These are phyloP conservation scores for Porites lutea DNA, from an alignment of 64 coral and sea anemone species.

Conservation along the genomic window DNA sequence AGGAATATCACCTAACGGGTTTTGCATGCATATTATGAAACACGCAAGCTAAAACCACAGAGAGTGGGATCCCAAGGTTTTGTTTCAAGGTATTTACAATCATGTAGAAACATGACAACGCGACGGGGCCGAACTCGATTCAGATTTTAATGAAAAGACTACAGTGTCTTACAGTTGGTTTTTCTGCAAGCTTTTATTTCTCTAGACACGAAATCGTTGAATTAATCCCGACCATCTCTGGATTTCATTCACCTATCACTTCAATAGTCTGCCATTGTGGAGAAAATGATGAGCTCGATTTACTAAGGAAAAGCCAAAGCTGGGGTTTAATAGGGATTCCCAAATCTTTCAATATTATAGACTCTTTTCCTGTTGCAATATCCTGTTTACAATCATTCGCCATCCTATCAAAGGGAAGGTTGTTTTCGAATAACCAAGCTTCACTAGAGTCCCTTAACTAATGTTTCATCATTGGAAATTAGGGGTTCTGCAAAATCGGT, in stretches of 20 bases:
- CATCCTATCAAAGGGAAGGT: not conserved
- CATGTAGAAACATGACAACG: not conserved
- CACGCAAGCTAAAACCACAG: slow-evolving; percentile 25
- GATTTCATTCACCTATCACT: not conserved
- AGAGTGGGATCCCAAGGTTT: not conserved
- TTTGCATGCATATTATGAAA: not conserved
- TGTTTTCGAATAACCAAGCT: not conserved
- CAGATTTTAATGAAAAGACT: not conserved
- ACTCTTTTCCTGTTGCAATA: slow-evolving; percentile 11
- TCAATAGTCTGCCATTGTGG: not conserved
- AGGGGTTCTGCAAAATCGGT: not conserved
- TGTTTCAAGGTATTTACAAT: slow-evolving; percentile 9
- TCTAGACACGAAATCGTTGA: not conserved
- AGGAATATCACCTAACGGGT: slow-evolving; percentile 15
- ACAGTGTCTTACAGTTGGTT: not conserved
- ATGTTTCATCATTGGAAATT: not conserved
- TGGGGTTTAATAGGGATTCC: not conserved
- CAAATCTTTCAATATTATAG: not conserved
- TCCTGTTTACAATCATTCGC: slow-evolving; percentile 5
- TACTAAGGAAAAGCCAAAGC: not conserved
- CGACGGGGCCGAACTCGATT: not conserved
- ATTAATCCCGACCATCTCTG: not conserved
- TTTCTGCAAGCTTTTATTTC: too few relatives aligned
- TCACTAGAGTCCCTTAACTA: not conserved
- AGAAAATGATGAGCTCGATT: not conserved